Conservation (phyloP, 2,113 vertebrate genomes). For the Regulus satrapa region DNA sequence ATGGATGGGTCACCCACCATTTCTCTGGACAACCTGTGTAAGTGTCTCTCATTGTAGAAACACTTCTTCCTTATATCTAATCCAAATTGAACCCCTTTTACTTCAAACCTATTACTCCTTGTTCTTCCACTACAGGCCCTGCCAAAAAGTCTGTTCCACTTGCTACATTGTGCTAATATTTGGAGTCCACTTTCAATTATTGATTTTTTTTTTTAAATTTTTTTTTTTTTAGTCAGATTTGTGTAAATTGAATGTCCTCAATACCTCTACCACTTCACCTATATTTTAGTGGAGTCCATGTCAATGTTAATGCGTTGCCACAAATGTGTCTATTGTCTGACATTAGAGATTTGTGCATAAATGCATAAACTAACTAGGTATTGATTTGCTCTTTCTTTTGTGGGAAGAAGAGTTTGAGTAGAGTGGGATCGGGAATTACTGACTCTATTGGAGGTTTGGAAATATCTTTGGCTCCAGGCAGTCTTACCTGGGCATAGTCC, state of each 20-base stretch:
- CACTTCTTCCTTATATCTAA: background rate
- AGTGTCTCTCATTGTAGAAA: background rate
- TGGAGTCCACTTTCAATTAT: background rate
- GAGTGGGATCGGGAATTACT: background rate
- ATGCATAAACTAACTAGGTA: constrained; percentile 10
- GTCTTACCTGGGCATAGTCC: constrained; percentile 15
- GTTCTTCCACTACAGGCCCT: background rate
- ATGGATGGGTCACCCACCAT: too few species aligned
- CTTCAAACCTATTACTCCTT: background rate
- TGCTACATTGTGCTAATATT: background rate
- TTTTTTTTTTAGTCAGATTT: background rate
- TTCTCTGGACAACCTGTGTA: background rate
- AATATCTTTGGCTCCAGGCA: constrained; percentile 35
- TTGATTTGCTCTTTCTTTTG: constrained; percentile 17
- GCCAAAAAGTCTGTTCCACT: background rate
- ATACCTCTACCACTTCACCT: background rate
- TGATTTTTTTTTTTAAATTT: background rate
- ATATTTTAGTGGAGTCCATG: background rate
- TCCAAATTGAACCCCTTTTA: background rate
- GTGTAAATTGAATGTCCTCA: background rate
- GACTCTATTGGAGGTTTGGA: background rate
- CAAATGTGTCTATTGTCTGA: background rate
- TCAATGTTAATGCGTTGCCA: background rate
- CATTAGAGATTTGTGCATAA: background rate
- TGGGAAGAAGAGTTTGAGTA: background rate